Evolutionary conservation across 2,113 vertebrate species (phyloP).

Genomic region (Tor tambroides): DNA sequence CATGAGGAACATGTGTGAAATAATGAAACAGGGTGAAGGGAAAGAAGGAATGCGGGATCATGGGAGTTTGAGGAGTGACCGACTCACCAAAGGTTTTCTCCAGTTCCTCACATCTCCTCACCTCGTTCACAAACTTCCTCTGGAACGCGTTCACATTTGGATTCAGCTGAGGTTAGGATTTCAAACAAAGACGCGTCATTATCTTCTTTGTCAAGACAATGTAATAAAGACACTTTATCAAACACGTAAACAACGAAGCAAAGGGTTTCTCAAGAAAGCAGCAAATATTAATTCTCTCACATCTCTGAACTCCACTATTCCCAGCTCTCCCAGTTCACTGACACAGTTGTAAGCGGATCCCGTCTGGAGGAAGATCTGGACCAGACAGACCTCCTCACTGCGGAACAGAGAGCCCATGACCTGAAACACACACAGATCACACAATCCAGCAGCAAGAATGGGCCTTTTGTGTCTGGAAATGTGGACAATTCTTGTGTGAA

Average conservation of each 20-base stretch:
- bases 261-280: not conserved
- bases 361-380: constrained; percentile 83
- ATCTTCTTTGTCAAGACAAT: not conserved
- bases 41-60: no score
- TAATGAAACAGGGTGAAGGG: no score
- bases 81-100: constrained; percentile 84
- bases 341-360: constrained; percentile 81
- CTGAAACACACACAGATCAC: constrained; percentile 37
- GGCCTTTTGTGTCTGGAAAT: no score
- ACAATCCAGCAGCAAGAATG: not conserved
- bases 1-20: not conserved
- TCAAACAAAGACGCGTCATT: not conserved
- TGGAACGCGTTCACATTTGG: constrained; percentile 83
- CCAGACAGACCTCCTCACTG: constrained; percentile 82
- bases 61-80: not conserved
- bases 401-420: constrained; percentile 81
- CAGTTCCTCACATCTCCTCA: constrained; percentile 85
- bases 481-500: no score
- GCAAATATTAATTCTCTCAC: constrained; percentile 64
- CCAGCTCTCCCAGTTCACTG: constrained; percentile 82
- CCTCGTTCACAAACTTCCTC: constrained; percentile 83
- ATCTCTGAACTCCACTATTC: constrained; percentile 83
- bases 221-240: not conserved
- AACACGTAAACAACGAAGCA: not conserved
- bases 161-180: constrained; percentile 74